Conservation (phyloP, 2,113 vertebrate genomes). For the Gallinago media region DNA sequence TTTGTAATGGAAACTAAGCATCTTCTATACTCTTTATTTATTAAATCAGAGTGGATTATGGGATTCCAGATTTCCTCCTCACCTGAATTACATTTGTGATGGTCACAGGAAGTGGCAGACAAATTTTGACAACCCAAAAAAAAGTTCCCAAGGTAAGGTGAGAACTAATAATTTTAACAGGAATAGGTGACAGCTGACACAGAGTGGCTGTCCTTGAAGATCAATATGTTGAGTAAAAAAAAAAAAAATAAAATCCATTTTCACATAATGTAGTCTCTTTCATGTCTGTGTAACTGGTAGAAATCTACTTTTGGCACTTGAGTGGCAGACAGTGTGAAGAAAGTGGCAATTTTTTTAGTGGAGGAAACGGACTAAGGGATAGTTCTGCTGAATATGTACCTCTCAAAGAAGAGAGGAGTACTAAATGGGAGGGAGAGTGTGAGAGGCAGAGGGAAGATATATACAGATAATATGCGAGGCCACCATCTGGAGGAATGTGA, state of each 20-base stretch:
- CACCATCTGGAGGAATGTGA: not conserved
- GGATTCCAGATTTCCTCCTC: not conserved
- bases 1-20: not conserved
- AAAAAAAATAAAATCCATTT: not conserved
- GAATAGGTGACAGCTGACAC: not conserved
- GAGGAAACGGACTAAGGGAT: not conserved
- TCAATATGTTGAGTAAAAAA: not conserved
- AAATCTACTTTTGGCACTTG: not conserved
- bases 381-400: not conserved
- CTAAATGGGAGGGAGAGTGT: not conserved
- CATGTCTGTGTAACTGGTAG: not conserved
- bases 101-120: not conserved
- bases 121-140: not conserved
- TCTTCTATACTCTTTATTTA: not conserved
- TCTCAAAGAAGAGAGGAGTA: not conserved
- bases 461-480: not conserved
- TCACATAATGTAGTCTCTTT: not conserved
- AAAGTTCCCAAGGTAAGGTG: not conserved
- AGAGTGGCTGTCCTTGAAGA: constrained; percentile 8
- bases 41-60: not conserved
- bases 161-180: constrained; percentile 7
- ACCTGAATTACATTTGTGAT: not conserved
- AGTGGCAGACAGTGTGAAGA: not conserved
- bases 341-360: not conserved
- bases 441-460: not conserved